These are phyloP conservation scores for Gonioctena quinquepunctata DNA, from an alignment of 1,140 invertebrate genomes.

Conservation along the genomic window DNA sequence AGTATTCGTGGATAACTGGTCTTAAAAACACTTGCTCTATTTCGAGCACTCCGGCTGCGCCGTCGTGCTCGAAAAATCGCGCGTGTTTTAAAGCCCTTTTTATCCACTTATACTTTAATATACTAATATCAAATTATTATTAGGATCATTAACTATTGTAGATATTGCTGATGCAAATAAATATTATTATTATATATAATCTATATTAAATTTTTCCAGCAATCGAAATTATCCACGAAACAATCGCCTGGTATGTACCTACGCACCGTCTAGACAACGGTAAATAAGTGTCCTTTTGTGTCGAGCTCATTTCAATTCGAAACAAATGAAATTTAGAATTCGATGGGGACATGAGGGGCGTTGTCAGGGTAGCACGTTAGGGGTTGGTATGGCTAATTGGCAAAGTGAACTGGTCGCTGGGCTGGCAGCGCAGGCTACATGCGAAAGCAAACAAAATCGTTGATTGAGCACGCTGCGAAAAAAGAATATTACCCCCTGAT, in stretches of 20 bases:
- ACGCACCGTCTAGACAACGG: neutral
- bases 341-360: conserved; percentile 22
- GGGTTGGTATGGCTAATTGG: conserved; percentile 30
- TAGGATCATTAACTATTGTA: no score
- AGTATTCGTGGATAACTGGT: no score
- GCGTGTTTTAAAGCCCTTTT: no score
- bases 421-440: conserved; percentile 17
- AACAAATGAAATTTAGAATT: conserved; percentile 13
- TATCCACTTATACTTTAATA: no score
- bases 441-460: conserved; percentile 33
- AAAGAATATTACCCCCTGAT: conserved; percentile 24
- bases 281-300: neutral
- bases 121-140: no score
- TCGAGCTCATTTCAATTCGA: neutral
- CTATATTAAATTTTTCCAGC: no score
- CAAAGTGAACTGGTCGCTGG: conserved; percentile 26
- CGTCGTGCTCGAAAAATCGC: no score
- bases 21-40: no score
- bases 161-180: no score
- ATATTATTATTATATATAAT: no score
- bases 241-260: neutral
- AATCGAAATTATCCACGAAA: neutral
- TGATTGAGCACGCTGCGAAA: conserved; percentile 27
- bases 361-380: conserved; percentile 26
- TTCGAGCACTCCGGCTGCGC: no score